phyloP scores from a whole-genome alignment of 2,888 invertebrate genomes.

The Neuroscelio doddi region DNA sequence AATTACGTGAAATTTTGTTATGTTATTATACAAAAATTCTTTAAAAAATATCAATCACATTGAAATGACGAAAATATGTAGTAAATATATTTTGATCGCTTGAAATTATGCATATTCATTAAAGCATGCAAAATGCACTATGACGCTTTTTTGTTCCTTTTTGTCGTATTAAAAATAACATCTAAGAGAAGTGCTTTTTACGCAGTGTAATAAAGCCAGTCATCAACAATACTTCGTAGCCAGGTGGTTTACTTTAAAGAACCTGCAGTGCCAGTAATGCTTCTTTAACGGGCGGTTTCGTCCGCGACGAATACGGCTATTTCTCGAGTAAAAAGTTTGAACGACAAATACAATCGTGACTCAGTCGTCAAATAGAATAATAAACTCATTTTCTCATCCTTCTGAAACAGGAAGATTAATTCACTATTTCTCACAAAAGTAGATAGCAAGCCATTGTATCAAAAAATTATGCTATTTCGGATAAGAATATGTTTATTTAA shows the following conservation, averaged over 20 bases:
- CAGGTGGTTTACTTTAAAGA: conserved; percentile 2
- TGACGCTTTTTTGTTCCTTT: neutral
- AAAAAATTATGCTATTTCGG: too few species aligned
- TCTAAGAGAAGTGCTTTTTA: neutral
- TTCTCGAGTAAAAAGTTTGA: neutral
- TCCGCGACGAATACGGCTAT: neutral
- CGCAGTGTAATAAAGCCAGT: neutral
- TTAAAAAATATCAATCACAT: too few species aligned
- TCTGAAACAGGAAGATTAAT: too few species aligned
- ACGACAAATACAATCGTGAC: conserved; percentile 1
- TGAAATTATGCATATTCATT: neutral
- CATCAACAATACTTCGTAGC: conserved; percentile 1
- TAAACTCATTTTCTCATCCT: neutral
- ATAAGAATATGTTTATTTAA: too few species aligned
- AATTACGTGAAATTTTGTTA: too few species aligned
- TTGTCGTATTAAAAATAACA: neutral
- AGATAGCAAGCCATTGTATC: too few species aligned
- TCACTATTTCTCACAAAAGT: too few species aligned
- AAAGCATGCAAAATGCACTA: neutral
- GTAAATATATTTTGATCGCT: neutral
- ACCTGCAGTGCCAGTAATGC: neutral
- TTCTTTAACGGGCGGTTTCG: conserved; percentile 2
- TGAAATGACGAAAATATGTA: too few species aligned
- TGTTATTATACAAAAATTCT: too few species aligned
- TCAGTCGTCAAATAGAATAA: conserved; percentile 2